Base-by-base conservation (phyloP, 1,140 invertebrate genomes). In the Papilio xuthus region DNA sequence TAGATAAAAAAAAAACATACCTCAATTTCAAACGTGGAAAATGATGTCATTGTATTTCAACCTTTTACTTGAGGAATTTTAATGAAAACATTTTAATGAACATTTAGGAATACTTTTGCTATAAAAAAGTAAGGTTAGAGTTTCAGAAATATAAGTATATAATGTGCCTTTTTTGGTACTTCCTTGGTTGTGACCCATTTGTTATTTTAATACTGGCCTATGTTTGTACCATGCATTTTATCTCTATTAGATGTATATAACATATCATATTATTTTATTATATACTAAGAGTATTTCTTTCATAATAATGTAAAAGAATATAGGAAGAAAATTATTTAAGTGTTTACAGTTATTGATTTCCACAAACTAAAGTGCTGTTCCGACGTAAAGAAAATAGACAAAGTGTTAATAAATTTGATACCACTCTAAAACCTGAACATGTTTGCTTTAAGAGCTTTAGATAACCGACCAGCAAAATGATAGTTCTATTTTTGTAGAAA, bases 401-500 rank as follows among this genome's bases (percentile, higher is more conserved):
- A 44, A 47, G 44, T 47, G 42, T 47, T 47, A 73, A 73, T 47
- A 47, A 73, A 47, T 73, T 47, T 47, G 71, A 47, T 42, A 26
- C 41, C 41, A 47, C 44, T 47, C 71, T 44, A 47, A 73, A 50
- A 44, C 42, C 41, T 44, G 41, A 37, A 56, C 73, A 18, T 75
- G 73, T 56, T 75, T 75, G 44, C 44, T 75, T 75, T 50, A 50
- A 75, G 20, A 60, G 74, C 74, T 32, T 76, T 76, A 41, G 50
- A 47, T 76, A 41, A 76, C 42, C 60, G 60, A 60, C 53, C 18
- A 37, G 50, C 37, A 18, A 76, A 53, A 42, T 15, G n/a, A 76
- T 23, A 23, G 74, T 76, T 76, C 53, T 76, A 76, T 76, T 76
- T 76, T 76, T n/a, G 74, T 63, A n/a, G 47, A 76, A 76, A 76